phyloP scores from a whole-genome alignment of 2,113 vertebrate genomes.

The Larimichthys crocea region DNA sequence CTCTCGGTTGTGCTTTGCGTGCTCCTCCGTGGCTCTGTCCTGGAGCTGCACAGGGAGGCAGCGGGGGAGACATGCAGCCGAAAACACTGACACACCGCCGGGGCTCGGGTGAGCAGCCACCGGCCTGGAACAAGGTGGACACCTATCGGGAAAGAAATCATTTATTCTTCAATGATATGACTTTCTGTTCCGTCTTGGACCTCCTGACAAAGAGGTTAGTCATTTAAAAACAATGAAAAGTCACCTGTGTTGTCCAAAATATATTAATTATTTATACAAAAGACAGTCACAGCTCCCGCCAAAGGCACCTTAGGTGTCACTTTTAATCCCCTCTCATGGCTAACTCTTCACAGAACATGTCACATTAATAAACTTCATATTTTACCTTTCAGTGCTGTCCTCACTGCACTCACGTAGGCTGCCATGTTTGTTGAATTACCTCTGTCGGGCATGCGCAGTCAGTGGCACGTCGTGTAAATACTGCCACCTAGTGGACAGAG shows the following conservation, averaged over 20 bases:
- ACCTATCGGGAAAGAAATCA: constrained; percentile 34
- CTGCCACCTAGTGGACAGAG: constrained; percentile 31
- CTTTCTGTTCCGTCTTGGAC: not conserved
- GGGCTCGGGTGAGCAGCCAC: constrained; percentile 16
- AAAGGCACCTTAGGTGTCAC: not conserved
- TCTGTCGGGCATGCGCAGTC: constrained; percentile 57
- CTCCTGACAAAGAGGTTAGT: not conserved
- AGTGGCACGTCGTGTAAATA: not conserved
- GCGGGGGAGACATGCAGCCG: constrained; percentile 62
- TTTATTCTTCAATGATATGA: not conserved
- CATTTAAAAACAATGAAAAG: not conserved
- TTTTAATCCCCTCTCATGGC: not conserved
- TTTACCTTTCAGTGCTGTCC: constrained; percentile 72
- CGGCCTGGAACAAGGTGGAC: constrained; percentile 5
- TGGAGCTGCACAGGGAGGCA: constrained; percentile 63
- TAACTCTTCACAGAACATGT: not conserved
- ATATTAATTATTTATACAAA: not conserved
- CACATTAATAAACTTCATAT: too few relatives aligned
- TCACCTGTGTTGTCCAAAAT: not conserved
- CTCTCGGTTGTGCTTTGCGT: constrained; percentile 1
- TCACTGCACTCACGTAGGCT: constrained; percentile 13
- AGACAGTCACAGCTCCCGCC: accelerated
- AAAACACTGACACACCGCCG: constrained; percentile 3
- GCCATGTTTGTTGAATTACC: constrained; percentile 74
- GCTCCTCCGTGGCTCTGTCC: constrained; percentile 58